These are phyloP conservation scores for Apteryx mantelli DNA, from an alignment of 2,113 vertebrate species.

Conservation along the genomic window DNA sequence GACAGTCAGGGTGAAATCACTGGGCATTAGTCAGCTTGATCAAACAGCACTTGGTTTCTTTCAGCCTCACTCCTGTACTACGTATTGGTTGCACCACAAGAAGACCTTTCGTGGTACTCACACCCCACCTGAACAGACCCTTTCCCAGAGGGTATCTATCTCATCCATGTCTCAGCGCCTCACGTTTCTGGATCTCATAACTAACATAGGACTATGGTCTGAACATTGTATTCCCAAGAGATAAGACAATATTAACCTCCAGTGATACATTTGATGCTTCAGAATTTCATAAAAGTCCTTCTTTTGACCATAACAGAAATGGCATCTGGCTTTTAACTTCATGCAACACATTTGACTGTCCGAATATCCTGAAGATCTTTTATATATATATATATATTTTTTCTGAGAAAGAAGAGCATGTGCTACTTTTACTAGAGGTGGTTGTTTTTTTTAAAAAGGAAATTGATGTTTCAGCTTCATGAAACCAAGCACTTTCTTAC, in stretches of 20 bases:
- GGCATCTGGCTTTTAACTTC: neutral
- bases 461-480: neutral
- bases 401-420: too few species aligned
- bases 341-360: accelerated
- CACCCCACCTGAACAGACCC: neutral
- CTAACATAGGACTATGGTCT: accelerated
- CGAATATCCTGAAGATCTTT: neutral
- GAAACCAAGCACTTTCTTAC: neutral
- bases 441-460: neutral
- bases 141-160: neutral
- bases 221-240: neutral
- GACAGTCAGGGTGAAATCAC: neutral
- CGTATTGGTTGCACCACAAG: neutral
- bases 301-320: neutral
- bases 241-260: neutral
- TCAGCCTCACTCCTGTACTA: neutral
- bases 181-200: neutral
- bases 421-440: neutral
- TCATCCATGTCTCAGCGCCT: neutral
- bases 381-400: accelerated
- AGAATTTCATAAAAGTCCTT: neutral
- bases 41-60: neutral
- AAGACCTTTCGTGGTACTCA: neutral
- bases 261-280: accelerated
- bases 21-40: neutral